These are phyloP conservation scores for Parotocinclus haroldoi DNA, from an alignment of 2,797 vertebrate species.

Conservation along the genomic window DNA sequence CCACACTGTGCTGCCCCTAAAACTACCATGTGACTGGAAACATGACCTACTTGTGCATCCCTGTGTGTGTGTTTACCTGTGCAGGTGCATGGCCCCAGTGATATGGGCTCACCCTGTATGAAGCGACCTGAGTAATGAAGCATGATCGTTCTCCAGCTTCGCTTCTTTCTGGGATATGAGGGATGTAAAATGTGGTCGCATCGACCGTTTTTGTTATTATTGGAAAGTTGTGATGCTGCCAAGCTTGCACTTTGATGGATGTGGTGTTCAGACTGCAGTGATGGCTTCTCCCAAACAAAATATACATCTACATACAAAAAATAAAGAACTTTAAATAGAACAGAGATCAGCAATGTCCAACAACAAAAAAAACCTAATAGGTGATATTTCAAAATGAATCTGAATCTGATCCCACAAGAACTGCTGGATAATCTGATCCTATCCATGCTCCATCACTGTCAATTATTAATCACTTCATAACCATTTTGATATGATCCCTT, in stretches of 20 bases:
- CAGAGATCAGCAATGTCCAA: no score
- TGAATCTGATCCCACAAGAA: no score
- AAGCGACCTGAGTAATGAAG: constrained; percentile 62
- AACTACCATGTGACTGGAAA: no score
- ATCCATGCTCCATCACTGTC: no score
- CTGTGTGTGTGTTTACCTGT: constrained; percentile 54
- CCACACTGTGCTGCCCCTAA: no score
- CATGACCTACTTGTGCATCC: no score
- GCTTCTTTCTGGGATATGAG: constrained; percentile 44
- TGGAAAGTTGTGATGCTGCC: constrained; percentile 42
- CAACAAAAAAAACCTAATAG: no score
- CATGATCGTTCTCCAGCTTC: constrained; percentile 47
- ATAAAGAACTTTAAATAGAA: not conserved
- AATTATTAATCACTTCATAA: no score
- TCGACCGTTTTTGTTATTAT: constrained; percentile 54
- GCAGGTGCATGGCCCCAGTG: constrained; percentile 31
- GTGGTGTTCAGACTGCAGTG: constrained; percentile 56
- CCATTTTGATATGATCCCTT: no score
- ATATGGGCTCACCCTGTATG: constrained; percentile 62
- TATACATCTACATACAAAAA: constrained; percentile 57
- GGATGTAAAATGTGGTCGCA: constrained; percentile 59
- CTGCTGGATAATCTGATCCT: no score
- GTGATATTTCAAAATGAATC: no score
- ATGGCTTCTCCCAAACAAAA: constrained; percentile 45
- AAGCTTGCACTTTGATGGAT: constrained; percentile 54